Evolutionary conservation across 2,113 vertebrate species (phyloP), one percentile per base, ranked within the genome.

Genomic region (Ibidorhyncha struthersii): DNA sequence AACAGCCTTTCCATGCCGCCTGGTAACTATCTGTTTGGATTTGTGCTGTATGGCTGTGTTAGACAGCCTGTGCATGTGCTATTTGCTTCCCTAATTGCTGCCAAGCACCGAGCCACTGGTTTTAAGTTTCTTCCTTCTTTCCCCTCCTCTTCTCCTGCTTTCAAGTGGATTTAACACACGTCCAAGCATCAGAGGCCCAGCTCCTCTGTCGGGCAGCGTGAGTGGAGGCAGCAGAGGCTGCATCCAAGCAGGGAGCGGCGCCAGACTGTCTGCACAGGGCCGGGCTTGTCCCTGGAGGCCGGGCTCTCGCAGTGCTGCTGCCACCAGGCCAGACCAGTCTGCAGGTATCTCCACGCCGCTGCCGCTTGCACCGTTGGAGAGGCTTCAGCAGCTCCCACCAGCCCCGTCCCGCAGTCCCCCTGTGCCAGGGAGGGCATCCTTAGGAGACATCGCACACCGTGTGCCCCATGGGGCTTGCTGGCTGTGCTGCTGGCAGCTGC

Each of bases 261-360:
- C 84, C 94, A 95, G 86, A 11, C 86, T 94, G 96, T 96, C 96
- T 96, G 94, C 93, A 36, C 38, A 36, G 89, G 77, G 86, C 67
- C 2, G 12, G 58, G 50, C 45, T 66, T 2, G 0, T 89, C 93
- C 94, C 89, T 8, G 1, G 86, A 21, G 94, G 38, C 65, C 5
- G 7, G 36, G 6, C 38, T 38, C 55, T 49, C 3, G 4, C 3
- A 0, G 9, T 38, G 87, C 50, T 2, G 2, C 43, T 91, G 95
- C 81, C 84, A 66, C 69, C 4, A 2, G 58, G 43, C 66, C 4
- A 4, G 79, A n/a, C 50, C 59, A n/a, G 45, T 27, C 65, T 91
- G 73, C n/a, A 4, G 73, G 41, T 78, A 90, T 59, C 67, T 71
- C 70, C 1, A 1, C 0, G 2, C 10, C 3, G 0, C 43, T 50